phyloP scores from a whole-genome alignment of 2,797 vertebrate species.

The Pipistrellus nathusii region DNA sequence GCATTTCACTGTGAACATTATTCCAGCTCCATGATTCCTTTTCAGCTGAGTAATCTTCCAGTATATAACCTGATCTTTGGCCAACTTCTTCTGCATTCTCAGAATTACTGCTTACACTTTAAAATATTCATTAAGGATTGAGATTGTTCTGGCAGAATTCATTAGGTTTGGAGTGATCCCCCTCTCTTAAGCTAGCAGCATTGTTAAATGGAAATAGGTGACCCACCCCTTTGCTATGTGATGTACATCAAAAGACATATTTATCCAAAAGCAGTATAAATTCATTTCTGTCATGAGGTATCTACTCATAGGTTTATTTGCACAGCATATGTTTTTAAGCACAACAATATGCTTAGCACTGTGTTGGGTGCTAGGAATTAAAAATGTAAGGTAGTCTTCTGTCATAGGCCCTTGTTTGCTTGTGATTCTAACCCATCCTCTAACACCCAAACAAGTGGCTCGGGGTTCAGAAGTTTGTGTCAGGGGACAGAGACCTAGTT shows the following conservation, averaged over 20 bases:
- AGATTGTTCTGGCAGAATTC: not conserved
- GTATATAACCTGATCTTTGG: not conserved
- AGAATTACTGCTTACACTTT: not conserved
- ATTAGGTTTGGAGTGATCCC: not conserved
- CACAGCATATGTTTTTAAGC: not conserved
- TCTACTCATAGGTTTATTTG: not conserved
- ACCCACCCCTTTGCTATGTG: not conserved
- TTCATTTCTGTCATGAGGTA: not conserved
- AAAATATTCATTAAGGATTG: conserved; percentile 14
- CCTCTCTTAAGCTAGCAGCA: not conserved
- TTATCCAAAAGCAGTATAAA: conserved; percentile 8
- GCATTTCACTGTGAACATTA: conserved; percentile 5
- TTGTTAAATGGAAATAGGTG: not conserved
- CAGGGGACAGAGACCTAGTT: not conserved
- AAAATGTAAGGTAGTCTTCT: not conserved
- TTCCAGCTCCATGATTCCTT: not conserved
- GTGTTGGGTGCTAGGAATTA: not conserved
- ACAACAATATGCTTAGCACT: not conserved
- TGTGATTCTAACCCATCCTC: not conserved
- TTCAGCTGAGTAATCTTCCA: not conserved
- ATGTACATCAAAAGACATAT: not conserved
- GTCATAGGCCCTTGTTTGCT: not conserved
- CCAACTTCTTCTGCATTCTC: not conserved
- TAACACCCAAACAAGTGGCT: not conserved
- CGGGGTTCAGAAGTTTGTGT: not conserved